phyloP scores from a whole-genome alignment of 1,140 invertebrate genomes.

The Camponotus floridanus region DNA sequence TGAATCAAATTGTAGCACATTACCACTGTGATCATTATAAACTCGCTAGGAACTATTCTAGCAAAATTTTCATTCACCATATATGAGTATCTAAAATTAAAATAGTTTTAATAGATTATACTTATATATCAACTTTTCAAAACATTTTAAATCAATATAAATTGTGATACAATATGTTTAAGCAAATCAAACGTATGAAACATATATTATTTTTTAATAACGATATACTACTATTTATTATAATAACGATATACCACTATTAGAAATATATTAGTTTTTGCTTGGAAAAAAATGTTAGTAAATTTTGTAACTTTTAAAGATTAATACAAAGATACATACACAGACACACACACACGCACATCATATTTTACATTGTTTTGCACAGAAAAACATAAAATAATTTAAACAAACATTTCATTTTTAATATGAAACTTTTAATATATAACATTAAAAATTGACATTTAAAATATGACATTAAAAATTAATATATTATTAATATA shows the following conservation, averaged over 20 bases:
- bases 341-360: too few relatives aligned
- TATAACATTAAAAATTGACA: background rate
- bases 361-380: background rate
- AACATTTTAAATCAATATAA: constrained; percentile 34
- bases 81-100: constrained; percentile 53
- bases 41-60: constrained; percentile 61
- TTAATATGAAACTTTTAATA: background rate
- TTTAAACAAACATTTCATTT: background rate
- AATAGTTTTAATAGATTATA: background rate
- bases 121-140: background rate
- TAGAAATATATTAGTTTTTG: background rate
- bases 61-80: constrained; percentile 57
- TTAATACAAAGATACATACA: background rate
- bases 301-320: background rate
- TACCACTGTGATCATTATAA: constrained; percentile 38
- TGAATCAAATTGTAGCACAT: constrained; percentile 56
- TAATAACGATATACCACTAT: too few relatives aligned
- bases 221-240: too few relatives aligned
- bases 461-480: background rate
- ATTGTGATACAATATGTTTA: background rate
- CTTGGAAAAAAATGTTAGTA: background rate
- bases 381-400: background rate
- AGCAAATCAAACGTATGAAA: too few relatives aligned
- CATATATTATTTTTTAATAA: too few relatives aligned
- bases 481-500: constrained; percentile 3